Evolutionary conservation across 2,888 invertebrate species (phyloP).

Genomic region (Xestobium rufovillosum): DNA sequence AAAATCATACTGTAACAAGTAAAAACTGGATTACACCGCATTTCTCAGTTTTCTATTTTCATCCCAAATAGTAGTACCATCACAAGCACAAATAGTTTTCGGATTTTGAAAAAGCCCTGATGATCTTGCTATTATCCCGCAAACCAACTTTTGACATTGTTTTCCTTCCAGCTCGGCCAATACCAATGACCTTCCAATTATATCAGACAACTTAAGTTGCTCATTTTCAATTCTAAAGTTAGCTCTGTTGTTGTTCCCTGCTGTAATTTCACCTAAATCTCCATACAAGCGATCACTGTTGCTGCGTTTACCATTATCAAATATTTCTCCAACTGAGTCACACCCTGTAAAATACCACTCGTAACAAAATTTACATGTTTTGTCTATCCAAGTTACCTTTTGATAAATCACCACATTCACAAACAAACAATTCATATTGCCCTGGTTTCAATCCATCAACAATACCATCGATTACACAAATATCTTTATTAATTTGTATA

Average conservation of each 20-base stretch:
- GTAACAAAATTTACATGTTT: conserved; percentile 5
- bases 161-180: conserved; percentile 58
- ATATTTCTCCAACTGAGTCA: neutral
- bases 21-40: too few species aligned
- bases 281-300: conserved; percentile 50
- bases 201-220: conserved; percentile 58
- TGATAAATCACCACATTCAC: conserved; percentile 70
- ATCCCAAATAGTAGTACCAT: conserved; percentile 85
- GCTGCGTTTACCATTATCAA: conserved; percentile 14
- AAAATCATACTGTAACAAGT: too few species aligned
- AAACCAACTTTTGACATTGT: conserved; percentile 54
- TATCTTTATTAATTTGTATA: conserved; percentile 51
- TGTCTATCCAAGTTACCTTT: conserved; percentile 39
- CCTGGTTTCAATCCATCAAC: conserved; percentile 69
- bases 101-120: conserved; percentile 81
- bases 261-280: conserved; percentile 57
- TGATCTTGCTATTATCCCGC: conserved; percentile 83
- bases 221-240: conserved; percentile 56
- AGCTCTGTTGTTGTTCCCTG: conserved; percentile 55
- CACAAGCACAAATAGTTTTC: conserved; percentile 83
- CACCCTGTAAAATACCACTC: conserved; percentile 2
- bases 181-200: conserved; percentile 73
- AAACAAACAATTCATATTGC: conserved; percentile 50
- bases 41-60: conserved; percentile 51
- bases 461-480: conserved; percentile 73